Evolutionary conservation across 2,113 vertebrate genomes (phyloP).

Genomic region (Tupaia tana): DNA sequence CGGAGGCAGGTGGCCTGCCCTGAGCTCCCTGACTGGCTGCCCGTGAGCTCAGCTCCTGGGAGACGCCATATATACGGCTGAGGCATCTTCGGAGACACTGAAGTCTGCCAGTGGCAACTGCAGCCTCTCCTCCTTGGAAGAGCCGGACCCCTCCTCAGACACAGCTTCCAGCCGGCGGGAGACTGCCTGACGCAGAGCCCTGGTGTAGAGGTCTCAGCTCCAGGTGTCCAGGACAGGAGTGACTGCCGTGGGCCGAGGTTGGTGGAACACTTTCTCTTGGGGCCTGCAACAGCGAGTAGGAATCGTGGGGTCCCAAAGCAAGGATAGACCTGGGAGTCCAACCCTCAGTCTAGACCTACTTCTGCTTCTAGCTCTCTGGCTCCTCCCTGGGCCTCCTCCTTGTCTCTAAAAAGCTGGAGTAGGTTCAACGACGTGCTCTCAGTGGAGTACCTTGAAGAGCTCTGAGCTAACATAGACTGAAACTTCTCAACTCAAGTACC

Average conservation of each 20-base stretch:
- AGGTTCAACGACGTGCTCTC: not conserved
- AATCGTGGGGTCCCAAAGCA: not conserved
- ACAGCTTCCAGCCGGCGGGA: not conserved
- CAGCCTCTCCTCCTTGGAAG: not conserved
- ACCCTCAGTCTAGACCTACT: not conserved
- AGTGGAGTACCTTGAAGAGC: not conserved
- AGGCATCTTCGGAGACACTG: not conserved
- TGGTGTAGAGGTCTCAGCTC: not conserved
- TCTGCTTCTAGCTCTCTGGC: not conserved
- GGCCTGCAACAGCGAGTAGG: not conserved
- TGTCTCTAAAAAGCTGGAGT: not conserved
- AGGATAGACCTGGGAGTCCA: not conserved
- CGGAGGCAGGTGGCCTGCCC: not conserved
- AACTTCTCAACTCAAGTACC: not conserved
- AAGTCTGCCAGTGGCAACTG: rapidly evolving
- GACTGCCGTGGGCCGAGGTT: not conserved
- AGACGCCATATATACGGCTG: not conserved
- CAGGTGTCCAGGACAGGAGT: not conserved
- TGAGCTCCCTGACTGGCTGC: slow-evolving; percentile 10
- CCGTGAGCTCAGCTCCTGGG: slow-evolving; percentile 34
- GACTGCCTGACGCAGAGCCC: rapidly evolving
- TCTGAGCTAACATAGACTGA: not conserved
- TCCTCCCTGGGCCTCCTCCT: not conserved
- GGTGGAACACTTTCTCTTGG: not conserved
- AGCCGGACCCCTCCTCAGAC: not conserved